Conservation (phyloP, 2,888 invertebrate genomes). For the Protula sp. region DNA sequence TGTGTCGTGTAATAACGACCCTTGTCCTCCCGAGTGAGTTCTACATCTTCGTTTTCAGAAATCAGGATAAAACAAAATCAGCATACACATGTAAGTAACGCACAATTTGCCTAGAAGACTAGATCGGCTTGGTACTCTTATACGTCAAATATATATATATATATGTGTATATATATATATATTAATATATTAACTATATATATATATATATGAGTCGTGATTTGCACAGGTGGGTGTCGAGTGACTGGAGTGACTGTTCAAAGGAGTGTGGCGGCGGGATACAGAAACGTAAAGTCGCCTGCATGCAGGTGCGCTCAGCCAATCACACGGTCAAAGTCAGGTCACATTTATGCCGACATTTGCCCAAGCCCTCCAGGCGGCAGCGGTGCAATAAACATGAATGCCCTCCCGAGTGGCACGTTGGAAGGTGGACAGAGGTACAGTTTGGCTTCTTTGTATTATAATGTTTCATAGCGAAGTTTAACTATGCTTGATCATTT, state of each 20-base stretch:
- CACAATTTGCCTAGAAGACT: too few relatives aligned
- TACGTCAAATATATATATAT: too few relatives aligned
- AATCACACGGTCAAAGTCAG: background rate
- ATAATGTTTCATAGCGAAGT: too few relatives aligned
- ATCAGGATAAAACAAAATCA: too few relatives aligned
- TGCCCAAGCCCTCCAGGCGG: constrained; percentile 1
- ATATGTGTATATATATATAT: too few relatives aligned
- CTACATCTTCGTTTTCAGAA: too few relatives aligned
- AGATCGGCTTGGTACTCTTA: too few relatives aligned
- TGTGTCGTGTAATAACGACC: constrained; percentile 64
- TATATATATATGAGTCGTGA: too few relatives aligned
- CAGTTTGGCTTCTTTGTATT: too few relatives aligned
- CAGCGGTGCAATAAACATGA: constrained; percentile 26
- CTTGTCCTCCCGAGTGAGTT: constrained; percentile 66
- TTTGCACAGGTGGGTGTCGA: background rate
- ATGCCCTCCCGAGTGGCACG: constrained; percentile 70
- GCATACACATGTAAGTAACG: too few relatives aligned
- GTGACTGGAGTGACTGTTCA: background rate
- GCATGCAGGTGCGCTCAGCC: background rate
- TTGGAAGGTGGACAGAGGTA: constrained; percentile 86
- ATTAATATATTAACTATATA: too few relatives aligned
- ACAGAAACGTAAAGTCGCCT: background rate
- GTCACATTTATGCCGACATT: background rate
- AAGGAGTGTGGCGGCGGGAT: background rate
- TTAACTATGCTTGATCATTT: too few relatives aligned